A percentile compares a stretch with the other conserved stretches of the same genome.
These are phyloP conservation scores for Loxodonta africana DNA, from an alignment of 2,113 vertebrate genomes.

Conservation along the genomic window DNA sequence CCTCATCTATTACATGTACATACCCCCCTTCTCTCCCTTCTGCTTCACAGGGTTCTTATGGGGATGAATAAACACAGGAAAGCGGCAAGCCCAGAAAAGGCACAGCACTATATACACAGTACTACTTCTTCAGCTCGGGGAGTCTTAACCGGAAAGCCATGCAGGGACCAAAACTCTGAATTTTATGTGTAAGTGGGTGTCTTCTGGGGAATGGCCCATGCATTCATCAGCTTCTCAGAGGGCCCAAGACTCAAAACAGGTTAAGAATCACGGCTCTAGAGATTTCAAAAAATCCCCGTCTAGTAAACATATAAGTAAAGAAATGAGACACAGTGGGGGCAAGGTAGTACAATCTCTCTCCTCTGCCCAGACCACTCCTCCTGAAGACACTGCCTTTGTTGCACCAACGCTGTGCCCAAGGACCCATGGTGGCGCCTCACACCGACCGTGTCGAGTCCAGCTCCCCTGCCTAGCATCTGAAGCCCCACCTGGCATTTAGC, in stretches of 20 bases:
- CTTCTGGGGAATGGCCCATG: background rate
- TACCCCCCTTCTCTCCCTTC: background rate
- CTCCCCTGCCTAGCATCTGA: background rate
- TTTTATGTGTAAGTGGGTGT: background rate
- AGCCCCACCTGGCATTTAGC: accelerated
- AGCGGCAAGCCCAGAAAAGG: background rate
- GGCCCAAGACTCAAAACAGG: background rate
- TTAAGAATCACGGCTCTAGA: background rate
- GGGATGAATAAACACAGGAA: too few species aligned
- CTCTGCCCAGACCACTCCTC: background rate
- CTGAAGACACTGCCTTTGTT: background rate
- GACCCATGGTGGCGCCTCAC: background rate
- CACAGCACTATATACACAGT: accelerated
- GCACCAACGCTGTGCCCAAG: background rate
- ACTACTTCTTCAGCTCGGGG: background rate
- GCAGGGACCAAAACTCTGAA: background rate
- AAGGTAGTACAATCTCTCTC: background rate
- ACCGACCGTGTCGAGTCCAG: background rate
- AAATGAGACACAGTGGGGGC: background rate
- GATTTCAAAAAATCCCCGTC: background rate
- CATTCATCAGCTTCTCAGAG: background rate
- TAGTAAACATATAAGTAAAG: background rate
- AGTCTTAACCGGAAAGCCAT: background rate
- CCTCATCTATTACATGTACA: background rate
- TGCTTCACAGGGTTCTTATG: background rate